Conservation (phyloP, 2,888 invertebrate genomes). For the Scotopteryx bipunctaria region DNA sequence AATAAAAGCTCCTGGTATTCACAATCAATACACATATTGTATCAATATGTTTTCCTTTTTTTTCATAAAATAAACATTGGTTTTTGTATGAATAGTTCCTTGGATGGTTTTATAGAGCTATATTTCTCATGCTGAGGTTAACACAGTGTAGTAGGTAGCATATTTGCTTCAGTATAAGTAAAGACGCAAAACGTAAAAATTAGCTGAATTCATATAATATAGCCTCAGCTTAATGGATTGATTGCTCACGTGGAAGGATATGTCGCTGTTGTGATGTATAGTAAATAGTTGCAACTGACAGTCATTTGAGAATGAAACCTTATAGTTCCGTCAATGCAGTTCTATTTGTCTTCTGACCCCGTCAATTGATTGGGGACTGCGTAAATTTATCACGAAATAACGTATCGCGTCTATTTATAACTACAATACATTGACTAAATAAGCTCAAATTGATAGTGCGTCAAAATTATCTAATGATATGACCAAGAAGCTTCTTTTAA, state of each 20-base stretch:
- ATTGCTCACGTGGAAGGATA: neutral
- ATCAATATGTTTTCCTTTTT: too few relatives aligned
- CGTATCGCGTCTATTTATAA: slow-evolving; percentile 24
- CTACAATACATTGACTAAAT: slow-evolving; percentile 33
- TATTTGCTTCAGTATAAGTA: too few relatives aligned
- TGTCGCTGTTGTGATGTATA: neutral
- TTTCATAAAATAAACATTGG: too few relatives aligned
- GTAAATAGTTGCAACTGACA: slow-evolving; percentile 13
- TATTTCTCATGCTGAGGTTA: too few relatives aligned
- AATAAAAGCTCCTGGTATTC: too few relatives aligned
- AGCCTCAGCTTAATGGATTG: too few relatives aligned
- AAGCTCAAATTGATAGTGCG: slow-evolving; percentile 24
- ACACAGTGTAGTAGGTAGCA: too few relatives aligned
- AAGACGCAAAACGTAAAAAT: too few relatives aligned
- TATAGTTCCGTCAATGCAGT: slow-evolving; percentile 41
- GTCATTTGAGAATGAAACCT: slow-evolving; percentile 30
- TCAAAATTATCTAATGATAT: neutral
- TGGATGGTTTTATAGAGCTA: too few relatives aligned
- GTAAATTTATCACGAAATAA: slow-evolving; percentile 30
- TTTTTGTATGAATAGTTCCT: too few relatives aligned
- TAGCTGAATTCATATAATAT: too few relatives aligned
- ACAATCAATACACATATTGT: too few relatives aligned
- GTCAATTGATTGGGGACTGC: slow-evolving; percentile 44
- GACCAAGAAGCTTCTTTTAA: neutral
- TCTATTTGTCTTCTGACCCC: slow-evolving; percentile 52